phyloP scores from a whole-genome alignment of 2,113 vertebrate species.

The Halichoerus grypus region DNA sequence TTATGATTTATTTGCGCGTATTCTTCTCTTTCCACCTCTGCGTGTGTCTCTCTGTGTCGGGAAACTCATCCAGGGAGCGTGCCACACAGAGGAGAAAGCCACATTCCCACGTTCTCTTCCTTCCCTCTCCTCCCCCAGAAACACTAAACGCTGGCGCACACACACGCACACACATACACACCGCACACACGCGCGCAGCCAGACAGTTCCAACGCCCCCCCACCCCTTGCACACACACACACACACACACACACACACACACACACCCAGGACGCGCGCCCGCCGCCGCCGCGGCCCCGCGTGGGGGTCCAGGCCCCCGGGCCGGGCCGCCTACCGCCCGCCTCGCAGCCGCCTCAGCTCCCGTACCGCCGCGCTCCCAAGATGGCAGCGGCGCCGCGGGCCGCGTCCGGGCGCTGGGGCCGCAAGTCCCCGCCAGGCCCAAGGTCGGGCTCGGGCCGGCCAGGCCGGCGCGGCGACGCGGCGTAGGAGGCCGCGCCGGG shows the following conservation, averaged over 20 bases:
- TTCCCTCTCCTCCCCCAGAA: conserved; percentile 70
- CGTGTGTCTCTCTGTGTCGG: conserved; percentile 47
- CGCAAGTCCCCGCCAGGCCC: neutral
- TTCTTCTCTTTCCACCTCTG: conserved; percentile 62
- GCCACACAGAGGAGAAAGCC: conserved; percentile 72
- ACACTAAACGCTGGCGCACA: conserved; percentile 54
- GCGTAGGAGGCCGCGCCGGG: neutral
- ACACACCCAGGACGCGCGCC: conserved; percentile 5
- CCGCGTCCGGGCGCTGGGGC: neutral
- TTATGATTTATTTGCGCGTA: conserved; percentile 82
- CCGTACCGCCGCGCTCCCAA: conserved; percentile 62
- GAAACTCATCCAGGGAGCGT: conserved; percentile 63
- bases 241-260: too few relatives aligned
- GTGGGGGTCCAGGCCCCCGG: neutral
- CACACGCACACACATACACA: conserved; percentile 4
- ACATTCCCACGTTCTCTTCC: conserved; percentile 66
- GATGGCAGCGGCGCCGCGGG: conserved; percentile 71
- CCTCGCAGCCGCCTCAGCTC: neutral
- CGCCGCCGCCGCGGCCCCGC: neutral
- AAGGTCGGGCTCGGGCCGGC: neutral
- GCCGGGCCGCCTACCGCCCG: neutral
- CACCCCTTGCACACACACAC: neutral
- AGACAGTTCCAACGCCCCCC: conserved; percentile 42
- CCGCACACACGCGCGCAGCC: conserved; percentile 66
- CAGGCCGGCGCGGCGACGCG: neutral